Conservation (phyloP, 2,888 invertebrate genomes). For the Apamea sordens region DNA sequence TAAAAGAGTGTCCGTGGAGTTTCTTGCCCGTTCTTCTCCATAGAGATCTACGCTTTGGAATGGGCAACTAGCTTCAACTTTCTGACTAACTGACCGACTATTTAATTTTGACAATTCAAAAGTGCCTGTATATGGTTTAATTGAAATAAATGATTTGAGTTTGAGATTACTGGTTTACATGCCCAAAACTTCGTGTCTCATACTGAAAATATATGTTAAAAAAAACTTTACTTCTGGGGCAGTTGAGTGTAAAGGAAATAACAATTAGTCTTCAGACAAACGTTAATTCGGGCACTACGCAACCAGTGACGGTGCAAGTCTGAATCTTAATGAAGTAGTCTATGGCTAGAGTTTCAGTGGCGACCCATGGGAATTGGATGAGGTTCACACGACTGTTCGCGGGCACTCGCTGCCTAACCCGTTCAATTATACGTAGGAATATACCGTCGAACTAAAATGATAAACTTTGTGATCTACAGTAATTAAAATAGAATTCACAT, state of each 20-base stretch:
- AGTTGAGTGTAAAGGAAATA: not conserved
- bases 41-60: too few relatives aligned
- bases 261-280: conserved; percentile 4
- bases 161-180: too few relatives aligned
- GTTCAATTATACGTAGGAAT: conserved; percentile 29
- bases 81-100: too few relatives aligned
- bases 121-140: too few relatives aligned
- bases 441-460: conserved; percentile 28
- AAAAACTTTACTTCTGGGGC: not conserved
- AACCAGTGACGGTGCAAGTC: conserved; percentile 34
- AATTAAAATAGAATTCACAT: not conserved
- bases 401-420: conserved; percentile 48
- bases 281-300: conserved; percentile 5
- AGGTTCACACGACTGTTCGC: conserved; percentile 80
- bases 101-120: too few relatives aligned
- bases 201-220: not conserved
- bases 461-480: not conserved
- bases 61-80: too few relatives aligned
- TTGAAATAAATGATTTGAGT: too few relatives aligned
- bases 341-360: conserved; percentile 71
- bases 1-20: too few relatives aligned
- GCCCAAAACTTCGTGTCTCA: not conserved
- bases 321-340: conserved; percentile 42
- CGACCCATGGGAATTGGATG: conserved; percentile 70
- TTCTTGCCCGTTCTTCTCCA: too few relatives aligned